These are phyloP conservation scores for Drosophila equinoxialis DNA, from an alignment of 1,140 invertebrate species.

Conservation along the genomic window DNA sequence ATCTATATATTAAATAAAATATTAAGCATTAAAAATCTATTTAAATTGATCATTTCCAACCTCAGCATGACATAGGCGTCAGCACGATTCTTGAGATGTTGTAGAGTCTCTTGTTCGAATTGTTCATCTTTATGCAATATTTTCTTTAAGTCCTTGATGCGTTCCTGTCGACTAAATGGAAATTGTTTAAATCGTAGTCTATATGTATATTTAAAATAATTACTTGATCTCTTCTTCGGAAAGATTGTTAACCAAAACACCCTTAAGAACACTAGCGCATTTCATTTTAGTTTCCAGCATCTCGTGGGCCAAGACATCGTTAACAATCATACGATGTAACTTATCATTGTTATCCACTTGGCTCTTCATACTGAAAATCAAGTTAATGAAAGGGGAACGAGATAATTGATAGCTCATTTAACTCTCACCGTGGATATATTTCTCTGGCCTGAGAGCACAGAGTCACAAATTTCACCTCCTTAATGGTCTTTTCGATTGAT, in stretches of 20 bases:
- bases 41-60: constrained; percentile 11
- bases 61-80: constrained; percentile 68
- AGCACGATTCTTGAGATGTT: constrained; percentile 68
- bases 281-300: constrained; percentile 71
- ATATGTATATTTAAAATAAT: neutral
- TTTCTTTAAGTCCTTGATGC: constrained; percentile 61
- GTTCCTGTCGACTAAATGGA: constrained; percentile 52
- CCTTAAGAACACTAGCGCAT: constrained; percentile 64
- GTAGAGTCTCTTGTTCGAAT: constrained; percentile 36
- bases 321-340: constrained; percentile 66
- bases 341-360: constrained; percentile 78
- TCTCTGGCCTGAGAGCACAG: constrained; percentile 71
- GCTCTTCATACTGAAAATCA: constrained; percentile 65
- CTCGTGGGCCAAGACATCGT: constrained; percentile 67
- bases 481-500: constrained; percentile 68
- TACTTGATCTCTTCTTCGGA: constrained; percentile 75
- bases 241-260: constrained; percentile 68
- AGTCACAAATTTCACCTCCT: constrained; percentile 72
- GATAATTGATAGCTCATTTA: neutral
- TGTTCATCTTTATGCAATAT: constrained; percentile 34
- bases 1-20: constrained; percentile 28
- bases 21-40: neutral
- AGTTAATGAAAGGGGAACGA: neutral
- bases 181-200: neutral
- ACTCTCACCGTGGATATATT: constrained; percentile 69